Percentiles rank a stretch among this genome's conserved stretches.
phyloP scores from a whole-genome alignment of 1,140 invertebrate species.

The Zaprionus tsacasi region DNA sequence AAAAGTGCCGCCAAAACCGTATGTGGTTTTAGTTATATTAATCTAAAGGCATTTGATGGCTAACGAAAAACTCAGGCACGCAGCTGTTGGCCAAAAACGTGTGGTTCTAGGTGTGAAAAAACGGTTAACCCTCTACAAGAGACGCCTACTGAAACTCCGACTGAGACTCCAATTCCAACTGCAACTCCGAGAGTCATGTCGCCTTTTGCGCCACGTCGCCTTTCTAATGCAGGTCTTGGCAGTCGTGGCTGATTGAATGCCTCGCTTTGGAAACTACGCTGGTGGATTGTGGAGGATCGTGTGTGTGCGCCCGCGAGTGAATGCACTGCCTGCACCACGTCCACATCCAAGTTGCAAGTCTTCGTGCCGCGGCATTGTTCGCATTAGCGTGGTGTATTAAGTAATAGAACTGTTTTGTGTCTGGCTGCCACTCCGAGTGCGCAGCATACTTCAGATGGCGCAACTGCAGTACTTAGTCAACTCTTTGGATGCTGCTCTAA shows the following conservation, averaged over 20 bases:
- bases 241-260: constrained; percentile 52
- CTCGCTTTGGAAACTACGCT: constrained; percentile 6
- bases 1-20: constrained; percentile 43
- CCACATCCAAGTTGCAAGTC: constrained; percentile 23
- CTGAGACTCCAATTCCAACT: background rate
- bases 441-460: constrained; percentile 48
- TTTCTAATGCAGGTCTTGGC: constrained; percentile 50
- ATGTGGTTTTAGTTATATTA: constrained; percentile 43
- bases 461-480: constrained; percentile 37
- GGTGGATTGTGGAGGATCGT: constrained; percentile 27
- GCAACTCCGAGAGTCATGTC: background rate
- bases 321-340: constrained; percentile 21
- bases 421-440: constrained; percentile 31
- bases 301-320: constrained; percentile 24
- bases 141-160: constrained; percentile 18
- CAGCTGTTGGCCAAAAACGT: constrained; percentile 23
- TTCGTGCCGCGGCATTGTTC: constrained; percentile 70
- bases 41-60: constrained; percentile 11
- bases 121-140: constrained; percentile 35
- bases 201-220: constrained; percentile 17
- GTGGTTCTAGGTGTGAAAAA: constrained; percentile 60
- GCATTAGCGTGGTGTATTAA: constrained; percentile 77
- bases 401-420: constrained; percentile 78
- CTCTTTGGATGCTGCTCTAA: constrained; percentile 33
- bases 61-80: constrained; percentile 43